A percentile compares a stretch with the other conserved stretches of the same genome.
Evolutionary conservation across 1,140 invertebrate genomes (phyloP).

Genomic region (Cataglyphis hispanica): DNA sequence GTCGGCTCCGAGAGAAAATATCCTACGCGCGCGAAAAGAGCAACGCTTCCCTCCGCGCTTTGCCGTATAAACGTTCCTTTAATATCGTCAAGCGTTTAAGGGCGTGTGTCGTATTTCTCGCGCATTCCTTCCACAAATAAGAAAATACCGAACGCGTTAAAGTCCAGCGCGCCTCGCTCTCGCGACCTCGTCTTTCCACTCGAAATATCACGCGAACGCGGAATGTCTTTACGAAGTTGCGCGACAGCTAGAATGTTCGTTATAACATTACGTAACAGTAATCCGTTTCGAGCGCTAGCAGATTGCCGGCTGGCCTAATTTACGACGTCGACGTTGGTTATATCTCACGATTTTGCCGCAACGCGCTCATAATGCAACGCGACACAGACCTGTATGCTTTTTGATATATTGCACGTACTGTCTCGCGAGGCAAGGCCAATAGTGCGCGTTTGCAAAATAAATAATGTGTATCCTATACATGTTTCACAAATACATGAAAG

Average conservation of each 20-base stretch:
- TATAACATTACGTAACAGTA: conserved; percentile 45
- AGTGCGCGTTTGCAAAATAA: conserved; percentile 23
- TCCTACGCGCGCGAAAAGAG: not conserved
- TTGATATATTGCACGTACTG: conserved; percentile 35
- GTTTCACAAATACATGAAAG: not conserved
- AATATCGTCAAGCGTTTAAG: conserved; percentile 51
- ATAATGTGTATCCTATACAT: not conserved
- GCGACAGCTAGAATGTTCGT: conserved; percentile 28
- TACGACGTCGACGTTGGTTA: conserved; percentile 29
- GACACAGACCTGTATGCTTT: conserved; percentile 38
- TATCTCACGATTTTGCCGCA: conserved; percentile 43
- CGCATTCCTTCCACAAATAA: conserved; percentile 49
- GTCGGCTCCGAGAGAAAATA: not conserved
- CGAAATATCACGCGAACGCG: conserved; percentile 12
- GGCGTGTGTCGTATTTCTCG: conserved; percentile 40
- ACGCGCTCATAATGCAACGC: conserved; percentile 27
- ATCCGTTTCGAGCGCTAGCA: conserved; percentile 25
- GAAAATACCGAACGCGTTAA: conserved; percentile 48
- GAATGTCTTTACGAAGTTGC: conserved; percentile 57
- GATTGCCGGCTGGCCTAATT: conserved; percentile 48
- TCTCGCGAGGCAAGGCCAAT: not conserved
- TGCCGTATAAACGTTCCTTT: conserved; percentile 42
- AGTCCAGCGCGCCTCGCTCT: not conserved
- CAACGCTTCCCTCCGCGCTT: not conserved
- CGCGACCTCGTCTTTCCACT: not conserved